phyloP scores from a whole-genome alignment of 2,113 vertebrate genomes.

The Pimephales promelas region DNA sequence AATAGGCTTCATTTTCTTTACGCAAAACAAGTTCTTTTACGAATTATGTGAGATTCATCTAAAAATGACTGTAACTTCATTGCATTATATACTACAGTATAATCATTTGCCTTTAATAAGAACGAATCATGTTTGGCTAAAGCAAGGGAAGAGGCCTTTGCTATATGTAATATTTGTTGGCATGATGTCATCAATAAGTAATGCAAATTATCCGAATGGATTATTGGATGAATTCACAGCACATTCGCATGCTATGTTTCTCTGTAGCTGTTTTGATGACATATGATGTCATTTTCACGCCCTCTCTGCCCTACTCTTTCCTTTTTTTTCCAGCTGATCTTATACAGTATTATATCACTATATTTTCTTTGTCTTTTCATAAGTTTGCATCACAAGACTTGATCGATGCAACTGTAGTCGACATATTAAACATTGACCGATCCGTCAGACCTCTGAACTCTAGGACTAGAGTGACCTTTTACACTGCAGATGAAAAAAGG shows the following conservation, averaged over 20 bases:
- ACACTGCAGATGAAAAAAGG: slow-evolving; percentile 35
- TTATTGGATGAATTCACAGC: not conserved
- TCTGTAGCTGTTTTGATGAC: not conserved
- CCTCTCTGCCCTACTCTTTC: slow-evolving; percentile 3
- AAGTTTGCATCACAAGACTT: slow-evolving; percentile 59
- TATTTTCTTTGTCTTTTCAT: slow-evolving; percentile 56
- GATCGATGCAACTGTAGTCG: slow-evolving; percentile 40
- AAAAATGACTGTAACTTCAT: not conserved
- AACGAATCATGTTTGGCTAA: not conserved
- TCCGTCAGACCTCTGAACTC: slow-evolving; percentile 33
- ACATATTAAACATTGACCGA: slow-evolving; percentile 14
- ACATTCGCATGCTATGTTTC: not conserved
- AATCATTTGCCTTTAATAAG: not conserved
- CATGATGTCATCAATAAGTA: not conserved
- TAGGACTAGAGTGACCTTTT: slow-evolving; percentile 45
- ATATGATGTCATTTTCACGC: not conserved
- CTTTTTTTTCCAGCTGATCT: slow-evolving; percentile 35
- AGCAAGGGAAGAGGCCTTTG: not conserved
- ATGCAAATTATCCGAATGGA: not conserved
- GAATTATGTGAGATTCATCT: not conserved
- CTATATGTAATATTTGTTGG: not conserved
- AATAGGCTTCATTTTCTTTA: not conserved
- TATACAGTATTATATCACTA: slow-evolving; percentile 51
- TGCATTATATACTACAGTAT: not conserved
- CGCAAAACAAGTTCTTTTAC: not conserved